phyloP scores from a whole-genome alignment of 2,113 vertebrate species.

The Plotosus lineatus region DNA sequence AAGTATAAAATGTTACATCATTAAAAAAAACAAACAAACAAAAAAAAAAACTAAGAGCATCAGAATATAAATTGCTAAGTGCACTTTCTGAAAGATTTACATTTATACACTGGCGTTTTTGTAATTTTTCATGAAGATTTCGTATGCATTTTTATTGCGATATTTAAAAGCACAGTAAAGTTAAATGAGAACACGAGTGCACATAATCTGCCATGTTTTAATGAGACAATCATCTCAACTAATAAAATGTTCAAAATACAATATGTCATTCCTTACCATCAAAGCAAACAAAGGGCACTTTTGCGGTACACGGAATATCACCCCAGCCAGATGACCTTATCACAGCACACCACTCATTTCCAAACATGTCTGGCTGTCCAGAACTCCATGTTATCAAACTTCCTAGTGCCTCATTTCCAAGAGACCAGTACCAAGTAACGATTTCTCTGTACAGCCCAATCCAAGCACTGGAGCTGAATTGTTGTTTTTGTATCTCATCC shows the following conservation, averaged over 20 bases:
- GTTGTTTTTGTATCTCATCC: background rate
- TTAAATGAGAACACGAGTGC: too few relatives aligned
- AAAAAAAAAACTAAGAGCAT: too few relatives aligned
- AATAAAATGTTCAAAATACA: background rate
- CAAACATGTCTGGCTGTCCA: background rate
- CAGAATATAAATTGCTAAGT: too few relatives aligned
- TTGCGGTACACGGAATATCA: background rate
- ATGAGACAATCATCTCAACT: too few relatives aligned
- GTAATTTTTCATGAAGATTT: too few relatives aligned
- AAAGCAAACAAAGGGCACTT: background rate
- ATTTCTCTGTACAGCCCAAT: background rate
- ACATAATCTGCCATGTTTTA: too few relatives aligned
- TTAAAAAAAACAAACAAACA: too few relatives aligned
- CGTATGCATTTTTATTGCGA: too few relatives aligned
- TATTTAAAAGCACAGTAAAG: too few relatives aligned
- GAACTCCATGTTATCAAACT: background rate
- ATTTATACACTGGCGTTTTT: too few relatives aligned
- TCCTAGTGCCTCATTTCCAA: background rate
- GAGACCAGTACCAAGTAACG: background rate
- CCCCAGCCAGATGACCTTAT: fast-evolving
- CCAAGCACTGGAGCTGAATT: background rate
- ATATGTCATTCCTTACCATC: background rate
- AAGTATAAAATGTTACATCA: too few relatives aligned
- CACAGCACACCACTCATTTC: background rate
- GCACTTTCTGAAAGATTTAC: too few relatives aligned